Base-by-base conservation (phyloP, 2,797 vertebrate genomes). In the Melanotaenia trifasciata region DNA sequence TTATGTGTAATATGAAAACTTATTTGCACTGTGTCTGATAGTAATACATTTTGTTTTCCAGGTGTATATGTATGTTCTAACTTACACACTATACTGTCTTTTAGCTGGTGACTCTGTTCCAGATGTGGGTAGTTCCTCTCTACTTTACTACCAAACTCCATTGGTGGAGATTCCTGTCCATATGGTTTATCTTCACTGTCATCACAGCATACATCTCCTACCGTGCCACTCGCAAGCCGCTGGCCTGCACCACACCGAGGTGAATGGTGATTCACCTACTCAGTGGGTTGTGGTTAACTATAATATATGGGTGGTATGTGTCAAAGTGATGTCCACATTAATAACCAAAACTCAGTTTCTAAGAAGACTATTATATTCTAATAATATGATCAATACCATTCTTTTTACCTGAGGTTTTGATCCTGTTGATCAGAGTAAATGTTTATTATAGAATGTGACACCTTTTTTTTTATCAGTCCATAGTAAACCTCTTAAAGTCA, bases 61-160 rank as follows among this genome's bases (percentile, higher is more conserved):
- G 4, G 12, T 20, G 1, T 22, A n/a, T 36, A 13, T 66, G 0
- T 30, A 4, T 64, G 12, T 40, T 70, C 30, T 83, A 70, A 87
- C 67, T 16, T 18, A 5, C 57, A 5, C 4, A 0, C 70, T 87
- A 36, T 85, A 65, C 70, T 81, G 54, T 86, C 64, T 84, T 83
- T 74, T 76, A 99, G 98, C 94, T 99, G 95, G 96, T 99, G 92
- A 99, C 98, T 64, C 95, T 99, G 76, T 99, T 99, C 94, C 98
- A 99, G 95, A 99, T 99, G 98, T 99, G 98, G 98, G 96, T 99
- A 59, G 97, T 99, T 58, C 98, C 98, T 36, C 96, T 99, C 67
- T 99, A 99, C 92, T 99, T 99, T 93, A 99, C 98, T 18, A 95
- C 97, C 76, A 99, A 98, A 93, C 96, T 99, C 69, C 95, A 96